These are phyloP conservation scores for Drosophila leontia DNA, from an alignment of 1,140 invertebrate genomes.

Conservation along the genomic window DNA sequence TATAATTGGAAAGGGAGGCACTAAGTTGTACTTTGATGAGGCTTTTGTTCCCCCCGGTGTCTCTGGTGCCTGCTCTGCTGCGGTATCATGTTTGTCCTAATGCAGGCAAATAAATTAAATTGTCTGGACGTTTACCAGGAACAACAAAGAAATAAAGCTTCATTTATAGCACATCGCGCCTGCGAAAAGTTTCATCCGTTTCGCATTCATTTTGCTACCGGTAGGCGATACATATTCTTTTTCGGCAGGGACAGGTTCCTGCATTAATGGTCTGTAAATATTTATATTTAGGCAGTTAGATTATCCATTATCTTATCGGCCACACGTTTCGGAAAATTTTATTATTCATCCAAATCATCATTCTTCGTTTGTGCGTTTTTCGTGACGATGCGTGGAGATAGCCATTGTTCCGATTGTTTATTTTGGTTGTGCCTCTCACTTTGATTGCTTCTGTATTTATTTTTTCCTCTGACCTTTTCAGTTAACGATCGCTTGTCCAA, in stretches of 20 bases:
- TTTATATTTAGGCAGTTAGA: slow-evolving; percentile 15
- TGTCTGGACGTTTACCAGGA: slow-evolving; percentile 41
- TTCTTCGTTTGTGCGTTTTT: slow-evolving; percentile 22
- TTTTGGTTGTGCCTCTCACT: slow-evolving; percentile 2
- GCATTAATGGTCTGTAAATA: slow-evolving; percentile 15
- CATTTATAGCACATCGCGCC: slow-evolving; percentile 27
- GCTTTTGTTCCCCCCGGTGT: slow-evolving; percentile 7
- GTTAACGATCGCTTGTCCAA: slow-evolving; percentile 19
- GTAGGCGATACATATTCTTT: slow-evolving; percentile 8
- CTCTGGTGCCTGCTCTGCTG: slow-evolving; percentile 19
- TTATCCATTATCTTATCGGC: slow-evolving; percentile 45
- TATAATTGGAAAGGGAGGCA: slow-evolving; percentile 16
- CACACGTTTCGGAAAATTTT: slow-evolving; percentile 16
- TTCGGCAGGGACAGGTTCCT: not conserved
- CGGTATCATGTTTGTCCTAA: slow-evolving; percentile 53
- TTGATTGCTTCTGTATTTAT: not conserved
- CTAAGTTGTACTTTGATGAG: slow-evolving; percentile 36
- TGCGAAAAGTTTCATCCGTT: slow-evolving; percentile 26
- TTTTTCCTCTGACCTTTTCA: slow-evolving; percentile 4
- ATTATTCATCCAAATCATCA: slow-evolving; percentile 25
- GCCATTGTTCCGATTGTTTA: slow-evolving; percentile 3
- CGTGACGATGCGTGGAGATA: slow-evolving; percentile 15
- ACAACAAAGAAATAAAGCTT: slow-evolving; percentile 34
- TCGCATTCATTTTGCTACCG: slow-evolving; percentile 28
- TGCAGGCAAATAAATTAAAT: slow-evolving; percentile 71